phyloP scores from a whole-genome alignment of 2,113 vertebrate species.

The Gavia stellata region DNA sequence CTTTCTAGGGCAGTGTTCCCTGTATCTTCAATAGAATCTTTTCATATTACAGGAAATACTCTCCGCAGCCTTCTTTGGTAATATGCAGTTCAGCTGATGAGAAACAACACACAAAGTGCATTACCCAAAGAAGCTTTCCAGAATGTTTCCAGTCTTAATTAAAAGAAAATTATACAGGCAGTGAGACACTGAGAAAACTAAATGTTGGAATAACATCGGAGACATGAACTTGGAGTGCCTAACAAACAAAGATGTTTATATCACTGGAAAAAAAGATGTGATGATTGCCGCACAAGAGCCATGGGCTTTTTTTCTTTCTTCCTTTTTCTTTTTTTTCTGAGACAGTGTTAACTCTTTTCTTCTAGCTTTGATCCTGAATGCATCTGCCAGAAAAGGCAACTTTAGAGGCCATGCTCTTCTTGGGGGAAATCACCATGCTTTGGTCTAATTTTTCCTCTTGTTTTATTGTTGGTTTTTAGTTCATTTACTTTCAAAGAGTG shows the following conservation, averaged over 20 bases:
- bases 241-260: conserved; percentile 46
- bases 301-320: conserved; percentile 19
- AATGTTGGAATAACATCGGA: conserved; percentile 44
- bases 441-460: conserved; percentile 23
- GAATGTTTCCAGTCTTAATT: conserved; percentile 59
- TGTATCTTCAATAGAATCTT: conserved; percentile 37
- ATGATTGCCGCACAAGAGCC: conserved; percentile 56
- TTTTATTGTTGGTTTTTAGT: conserved; percentile 29
- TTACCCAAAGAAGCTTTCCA: conserved; percentile 54
- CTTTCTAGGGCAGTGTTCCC: conserved; percentile 44
- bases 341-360: conserved; percentile 31
- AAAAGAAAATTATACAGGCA: conserved; percentile 48
- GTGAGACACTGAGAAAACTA: conserved; percentile 48
- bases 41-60: conserved; percentile 47
- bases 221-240: conserved; percentile 52
- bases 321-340: neutral
- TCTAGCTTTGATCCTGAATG: conserved; percentile 48
- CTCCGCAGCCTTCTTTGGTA: conserved; percentile 50
- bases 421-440: conserved; percentile 49
- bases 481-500: conserved; percentile 29
- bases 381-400: neutral
- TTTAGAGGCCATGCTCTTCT: conserved; percentile 24
- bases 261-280: conserved; percentile 48
- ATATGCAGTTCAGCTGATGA: conserved; percentile 8
- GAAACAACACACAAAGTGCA: conserved; percentile 31